Conservation (phyloP, 2,888 invertebrate genomes). For the Cataglyphis altisquamis region DNA sequence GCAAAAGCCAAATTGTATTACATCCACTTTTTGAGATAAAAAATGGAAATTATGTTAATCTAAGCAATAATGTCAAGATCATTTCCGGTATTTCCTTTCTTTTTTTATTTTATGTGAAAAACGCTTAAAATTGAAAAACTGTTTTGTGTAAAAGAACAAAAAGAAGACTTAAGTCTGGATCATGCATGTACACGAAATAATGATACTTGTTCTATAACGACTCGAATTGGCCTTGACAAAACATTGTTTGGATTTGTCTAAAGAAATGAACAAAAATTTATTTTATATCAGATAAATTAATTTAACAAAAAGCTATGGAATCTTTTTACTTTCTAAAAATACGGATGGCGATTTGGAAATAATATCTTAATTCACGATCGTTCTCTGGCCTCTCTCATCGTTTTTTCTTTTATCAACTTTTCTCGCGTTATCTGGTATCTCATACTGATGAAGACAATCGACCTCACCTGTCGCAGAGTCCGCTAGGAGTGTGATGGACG, state of each 20-base stretch:
- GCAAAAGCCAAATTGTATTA: conserved; percentile 5
- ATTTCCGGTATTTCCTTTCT: neutral
- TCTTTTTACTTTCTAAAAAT: neutral
- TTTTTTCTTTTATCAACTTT: conserved; percentile 8
- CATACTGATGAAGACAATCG: conserved; percentile 29
- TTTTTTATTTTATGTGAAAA: neutral
- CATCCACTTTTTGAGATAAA: neutral
- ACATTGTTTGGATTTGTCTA: too few species aligned
- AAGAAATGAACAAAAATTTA: too few species aligned
- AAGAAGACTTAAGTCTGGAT: neutral
- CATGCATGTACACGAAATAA: neutral
- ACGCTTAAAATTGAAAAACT: neutral
- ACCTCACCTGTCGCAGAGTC: conserved; percentile 79
- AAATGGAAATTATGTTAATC: neutral
- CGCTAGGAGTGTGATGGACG: conserved; percentile 82
- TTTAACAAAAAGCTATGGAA: neutral
- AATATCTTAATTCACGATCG: conserved; percentile 24
- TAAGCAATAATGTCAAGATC: neutral
- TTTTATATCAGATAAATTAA: neutral
- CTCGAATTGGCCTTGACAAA: too few species aligned
- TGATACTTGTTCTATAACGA: too few species aligned
- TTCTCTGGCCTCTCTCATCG: conserved; percentile 40
- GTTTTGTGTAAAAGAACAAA: neutral
- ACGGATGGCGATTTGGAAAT: neutral
- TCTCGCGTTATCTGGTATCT: too few species aligned